A percentile compares a stretch with the other conserved stretches of the same genome.
phyloP scores from a whole-genome alignment of 2,113 vertebrate genomes.

The Donacobius atricapilla region DNA sequence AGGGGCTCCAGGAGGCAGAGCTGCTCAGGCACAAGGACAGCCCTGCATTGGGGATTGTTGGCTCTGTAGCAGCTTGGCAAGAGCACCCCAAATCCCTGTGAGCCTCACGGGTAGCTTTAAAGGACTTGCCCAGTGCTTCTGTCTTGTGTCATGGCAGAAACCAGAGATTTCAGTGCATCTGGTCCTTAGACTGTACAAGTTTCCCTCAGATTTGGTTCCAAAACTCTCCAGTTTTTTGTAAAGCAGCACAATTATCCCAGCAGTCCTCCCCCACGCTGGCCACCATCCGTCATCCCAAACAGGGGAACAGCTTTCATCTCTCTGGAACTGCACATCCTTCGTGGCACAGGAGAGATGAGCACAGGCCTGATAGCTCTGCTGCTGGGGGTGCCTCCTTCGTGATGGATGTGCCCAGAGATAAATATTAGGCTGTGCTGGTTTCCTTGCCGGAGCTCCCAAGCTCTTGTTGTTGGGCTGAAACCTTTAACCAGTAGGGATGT shows the following conservation, averaged over 20 bases:
- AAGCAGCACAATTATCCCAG: neutral
- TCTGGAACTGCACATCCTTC: neutral
- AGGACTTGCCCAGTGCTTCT: neutral
- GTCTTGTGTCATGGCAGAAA: conserved; percentile 5
- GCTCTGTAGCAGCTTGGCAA: neutral
- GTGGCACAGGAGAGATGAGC: neutral
- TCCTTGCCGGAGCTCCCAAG: neutral
- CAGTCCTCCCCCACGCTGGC: neutral
- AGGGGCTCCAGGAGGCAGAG: neutral
- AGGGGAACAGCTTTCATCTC: neutral
- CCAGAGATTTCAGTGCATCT: neutral
- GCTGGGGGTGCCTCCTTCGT: neutral
- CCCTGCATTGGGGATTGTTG: fast-evolving
- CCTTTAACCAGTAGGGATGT: neutral
- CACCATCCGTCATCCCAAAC: neutral
- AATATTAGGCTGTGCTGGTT: neutral
- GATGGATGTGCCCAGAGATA: conserved; percentile 5
- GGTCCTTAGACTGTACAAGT: neutral
- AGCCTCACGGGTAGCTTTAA: neutral
- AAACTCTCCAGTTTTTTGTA: neutral
- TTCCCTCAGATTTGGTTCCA: neutral
- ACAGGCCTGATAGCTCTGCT: neutral
- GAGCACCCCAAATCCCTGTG: neutral
- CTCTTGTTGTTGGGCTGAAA: neutral
- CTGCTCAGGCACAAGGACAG: neutral